Conservation (phyloP, 2,113 vertebrate genomes). For the Eretmochelys imbricata region DNA sequence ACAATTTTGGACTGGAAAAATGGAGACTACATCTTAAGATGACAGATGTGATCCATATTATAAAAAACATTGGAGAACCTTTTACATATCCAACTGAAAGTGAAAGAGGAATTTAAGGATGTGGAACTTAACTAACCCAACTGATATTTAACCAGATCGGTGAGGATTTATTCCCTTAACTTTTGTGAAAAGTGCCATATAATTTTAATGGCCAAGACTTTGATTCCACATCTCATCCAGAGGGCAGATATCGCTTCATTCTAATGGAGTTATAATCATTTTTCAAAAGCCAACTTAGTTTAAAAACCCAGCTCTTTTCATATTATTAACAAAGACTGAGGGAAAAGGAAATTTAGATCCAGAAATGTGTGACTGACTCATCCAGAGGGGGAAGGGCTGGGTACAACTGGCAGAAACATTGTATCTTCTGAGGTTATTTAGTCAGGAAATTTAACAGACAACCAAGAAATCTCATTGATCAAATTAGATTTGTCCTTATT, state of each 20-base stretch:
- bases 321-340: neutral
- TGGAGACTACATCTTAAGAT: neutral
- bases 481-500: conserved; percentile 21
- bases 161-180: neutral
- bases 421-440: conserved; percentile 10
- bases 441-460: conserved; percentile 14
- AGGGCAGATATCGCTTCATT: neutral
- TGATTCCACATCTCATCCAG: neutral
- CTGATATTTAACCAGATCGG: conserved; percentile 31
- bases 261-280: neutral
- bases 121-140: neutral
- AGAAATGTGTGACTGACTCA: conserved; percentile 13
- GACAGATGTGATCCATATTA: neutral
- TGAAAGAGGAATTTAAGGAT: neutral
- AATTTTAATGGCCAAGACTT: conserved; percentile 1
- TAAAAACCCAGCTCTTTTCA: conserved; percentile 1
- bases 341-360: conserved; percentile 8
- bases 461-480: conserved; percentile 16
- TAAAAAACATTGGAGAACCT: neutral
- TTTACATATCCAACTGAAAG: neutral
- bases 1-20: neutral
- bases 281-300: neutral
- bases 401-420: neutral
- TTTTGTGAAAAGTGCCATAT: neutral
- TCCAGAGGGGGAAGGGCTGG: neutral